Base-by-base conservation (phyloP, 2,797 vertebrate species). In the Centroberyx gerrardi region DNA sequence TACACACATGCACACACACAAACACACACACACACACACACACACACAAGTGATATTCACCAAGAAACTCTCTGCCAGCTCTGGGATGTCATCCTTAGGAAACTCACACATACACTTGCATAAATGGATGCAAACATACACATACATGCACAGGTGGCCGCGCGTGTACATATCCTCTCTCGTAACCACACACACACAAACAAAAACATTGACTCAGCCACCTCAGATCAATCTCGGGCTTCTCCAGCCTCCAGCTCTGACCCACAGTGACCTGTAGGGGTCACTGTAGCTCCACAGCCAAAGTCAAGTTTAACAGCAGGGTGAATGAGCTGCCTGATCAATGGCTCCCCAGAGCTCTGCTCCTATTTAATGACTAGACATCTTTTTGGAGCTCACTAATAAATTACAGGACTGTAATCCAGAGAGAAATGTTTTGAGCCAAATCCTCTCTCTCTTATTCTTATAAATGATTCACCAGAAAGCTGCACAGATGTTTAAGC, bases 241-340 rank as follows among this genome's bases (percentile, higher is more conserved):
- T 51, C 31, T 17, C 17, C n/a, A 51, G 46, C 36, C 74, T 13
- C 31, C 33, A n/a, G 48, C 36, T 61, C 0, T 68, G 27, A 0
- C 14, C 15, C 5, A 18, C 13, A 40, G 7, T 33, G 59, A 53
- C 85, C 95, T 93, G 64, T 92, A 93, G 95, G 93, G 87, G 94
- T 84, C 95, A 67, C 88, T 93, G 71, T 80, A 74, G 74, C 77
- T 92, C 92, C 89, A 94, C 70, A 64, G 22, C 29, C 10, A 40
- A 52, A 79, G 46, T 68, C 76, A 83, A 81, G 76, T 87, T 78
- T 73, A 80, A 82, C 46, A 61, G 51, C 71, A 74, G 75, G 48
- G 54, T 76, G 67, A 85, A 83, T 85, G 71, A 83, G 86, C 67
- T 59, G 28, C 61, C 76, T 76, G 81, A 85, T 92, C 72, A 72